Conservation (phyloP, 2,888 invertebrate species). For the Dromius quadrimaculatus region DNA sequence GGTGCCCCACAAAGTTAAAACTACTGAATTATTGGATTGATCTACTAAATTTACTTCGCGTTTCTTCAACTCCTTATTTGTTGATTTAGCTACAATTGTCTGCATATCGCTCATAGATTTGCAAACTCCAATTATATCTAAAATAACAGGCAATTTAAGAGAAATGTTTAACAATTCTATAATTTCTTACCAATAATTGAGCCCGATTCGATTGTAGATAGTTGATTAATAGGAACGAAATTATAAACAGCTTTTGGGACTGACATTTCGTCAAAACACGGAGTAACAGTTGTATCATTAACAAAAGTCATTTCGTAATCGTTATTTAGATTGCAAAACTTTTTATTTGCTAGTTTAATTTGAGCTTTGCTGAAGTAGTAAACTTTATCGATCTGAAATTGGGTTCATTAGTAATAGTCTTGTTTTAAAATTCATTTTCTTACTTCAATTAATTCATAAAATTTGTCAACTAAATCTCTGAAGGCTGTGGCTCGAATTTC, state of each 20-base stretch:
- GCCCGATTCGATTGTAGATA: constrained; percentile 77
- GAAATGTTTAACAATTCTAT: constrained; percentile 55
- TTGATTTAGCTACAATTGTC: constrained; percentile 78
- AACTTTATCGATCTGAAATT: constrained; percentile 77
- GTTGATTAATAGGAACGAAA: constrained; percentile 80
- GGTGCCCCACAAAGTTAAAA: constrained; percentile 91
- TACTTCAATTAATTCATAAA: constrained; percentile 89
- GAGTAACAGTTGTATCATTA: constrained; percentile 74
- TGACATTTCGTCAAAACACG: constrained; percentile 69
- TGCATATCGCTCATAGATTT: constrained; percentile 79
- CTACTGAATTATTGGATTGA: constrained; percentile 79
- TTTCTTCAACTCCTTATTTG: constrained; percentile 88
- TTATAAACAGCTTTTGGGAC: constrained; percentile 85
- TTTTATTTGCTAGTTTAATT: constrained; percentile 95
- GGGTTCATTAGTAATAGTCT: neutral
- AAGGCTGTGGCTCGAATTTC: constrained; percentile 95
- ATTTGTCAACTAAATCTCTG: constrained; percentile 88
- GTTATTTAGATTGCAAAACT: constrained; percentile 84
- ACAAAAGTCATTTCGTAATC: constrained; percentile 96
- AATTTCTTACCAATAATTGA: constrained; percentile 76
- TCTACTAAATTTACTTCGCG: constrained; percentile 91
- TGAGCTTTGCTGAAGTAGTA: constrained; percentile 88
- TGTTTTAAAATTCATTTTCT: constrained; percentile 25
- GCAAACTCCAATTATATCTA: constrained; percentile 92
- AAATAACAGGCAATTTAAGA: no score